phyloP scores from a whole-genome alignment of 1,140 invertebrate genomes.

The silkworm (Bombyx mori) region ASM3026992v2 NC_085121.1:4057001-4057500 shows the following conservation, averaged over 20 bases:
- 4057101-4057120: slow-evolving; percentile 98
- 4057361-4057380: too few species aligned
- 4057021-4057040: slow-evolving; percentile 97
- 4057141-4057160: slow-evolving; percentile 96
- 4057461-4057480: too few species aligned
- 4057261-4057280: background rate
- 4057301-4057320: too few species aligned
- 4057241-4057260: background rate
- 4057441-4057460: too few species aligned
- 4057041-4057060: slow-evolving; percentile 97
- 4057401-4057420: too few species aligned
- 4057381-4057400: too few species aligned
- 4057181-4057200: slow-evolving; percentile 93
- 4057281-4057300: too few species aligned
- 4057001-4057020: slow-evolving; percentile 99
- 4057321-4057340: too few species aligned
- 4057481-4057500: too few species aligned
- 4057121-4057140: slow-evolving; percentile 98
- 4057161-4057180: slow-evolving; percentile 97
- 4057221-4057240: background rate
- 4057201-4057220: background rate
- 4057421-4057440: too few species aligned
- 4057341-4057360: too few species aligned
- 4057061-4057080: slow-evolving; percentile 96
- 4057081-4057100: slow-evolving; percentile 98